These are phyloP conservation scores for Bombyx huttoni DNA, from an alignment of 2,888 invertebrate species.

Conservation along the genomic window DNA sequence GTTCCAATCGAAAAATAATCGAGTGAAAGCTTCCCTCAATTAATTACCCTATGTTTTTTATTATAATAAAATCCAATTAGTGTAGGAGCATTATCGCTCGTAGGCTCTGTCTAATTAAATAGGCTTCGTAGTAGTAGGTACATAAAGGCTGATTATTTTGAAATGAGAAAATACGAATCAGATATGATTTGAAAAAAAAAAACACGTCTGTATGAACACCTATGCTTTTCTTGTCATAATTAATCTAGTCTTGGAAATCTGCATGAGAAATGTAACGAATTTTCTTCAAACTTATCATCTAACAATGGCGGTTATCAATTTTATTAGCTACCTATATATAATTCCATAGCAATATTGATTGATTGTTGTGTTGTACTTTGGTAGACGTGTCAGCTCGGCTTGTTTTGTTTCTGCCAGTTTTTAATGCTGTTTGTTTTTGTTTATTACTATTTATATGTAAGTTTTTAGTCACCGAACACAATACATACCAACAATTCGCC, in stretches of 20 bases:
- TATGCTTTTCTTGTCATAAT: background rate
- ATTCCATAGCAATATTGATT: background rate
- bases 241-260: background rate
- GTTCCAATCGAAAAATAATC: slow-evolving; percentile 46
- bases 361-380: slow-evolving; percentile 39
- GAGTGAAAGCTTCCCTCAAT: slow-evolving; percentile 44
- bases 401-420: slow-evolving; percentile 58
- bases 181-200: background rate
- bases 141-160: background rate
- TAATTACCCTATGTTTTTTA: slow-evolving; percentile 46
- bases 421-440: slow-evolving; percentile 29
- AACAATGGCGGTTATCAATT: background rate
- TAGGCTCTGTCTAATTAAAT: too few species aligned
- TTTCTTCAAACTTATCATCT: background rate
- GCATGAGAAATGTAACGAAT: background rate
- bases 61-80: slow-evolving; percentile 9
- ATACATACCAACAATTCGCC: background rate
- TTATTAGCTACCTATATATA: slow-evolving; percentile 1
- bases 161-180: background rate
- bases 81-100: too few species aligned
- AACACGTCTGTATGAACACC: background rate
- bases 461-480: background rate
- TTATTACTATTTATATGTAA: background rate
- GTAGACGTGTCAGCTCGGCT: slow-evolving; percentile 49
- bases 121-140: background rate